Evolutionary conservation across 1,140 invertebrate species (phyloP).

Genomic region (Megalopta genalis): DNA sequence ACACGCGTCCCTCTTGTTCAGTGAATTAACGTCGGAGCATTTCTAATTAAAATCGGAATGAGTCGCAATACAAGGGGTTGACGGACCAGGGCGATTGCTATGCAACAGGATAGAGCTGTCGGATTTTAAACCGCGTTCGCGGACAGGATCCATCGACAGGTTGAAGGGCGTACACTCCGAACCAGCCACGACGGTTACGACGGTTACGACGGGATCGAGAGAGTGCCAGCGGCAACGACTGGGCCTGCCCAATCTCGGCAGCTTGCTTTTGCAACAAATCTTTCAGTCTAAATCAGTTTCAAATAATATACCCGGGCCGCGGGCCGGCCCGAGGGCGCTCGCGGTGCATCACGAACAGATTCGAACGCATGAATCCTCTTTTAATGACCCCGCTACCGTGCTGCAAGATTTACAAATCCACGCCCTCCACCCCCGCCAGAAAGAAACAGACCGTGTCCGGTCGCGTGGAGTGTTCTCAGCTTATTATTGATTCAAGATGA

Average conservation of each 20-base stretch:
- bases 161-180: constrained; percentile 60
- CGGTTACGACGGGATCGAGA: constrained; percentile 28
- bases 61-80: too few relatives aligned
- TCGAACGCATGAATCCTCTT: constrained; percentile 30
- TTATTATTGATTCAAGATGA: not conserved
- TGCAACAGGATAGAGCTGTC: constrained; percentile 33
- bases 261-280: constrained; percentile 76
- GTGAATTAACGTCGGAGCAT: too few relatives aligned
- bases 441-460: not conserved
- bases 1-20: too few relatives aligned
- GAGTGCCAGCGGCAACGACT: constrained; percentile 49
- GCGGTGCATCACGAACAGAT: constrained; percentile 14
- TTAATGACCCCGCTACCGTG: constrained; percentile 38
- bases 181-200: constrained; percentile 53
- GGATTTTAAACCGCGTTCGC: constrained; percentile 51
- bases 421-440: not conserved
- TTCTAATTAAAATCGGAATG: too few relatives aligned
- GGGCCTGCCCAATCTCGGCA: constrained; percentile 52
- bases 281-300: constrained; percentile 79
- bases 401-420: not conserved
- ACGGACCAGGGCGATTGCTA: too few relatives aligned
- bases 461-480: not conserved
- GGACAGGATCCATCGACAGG: constrained; percentile 62
- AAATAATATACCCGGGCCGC: constrained; percentile 72
- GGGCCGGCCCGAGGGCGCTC: constrained; percentile 42